These are phyloP conservation scores for Aplochiton taeniatus DNA, from an alignment of 2,797 vertebrate species.

Conservation along the genomic window DNA sequence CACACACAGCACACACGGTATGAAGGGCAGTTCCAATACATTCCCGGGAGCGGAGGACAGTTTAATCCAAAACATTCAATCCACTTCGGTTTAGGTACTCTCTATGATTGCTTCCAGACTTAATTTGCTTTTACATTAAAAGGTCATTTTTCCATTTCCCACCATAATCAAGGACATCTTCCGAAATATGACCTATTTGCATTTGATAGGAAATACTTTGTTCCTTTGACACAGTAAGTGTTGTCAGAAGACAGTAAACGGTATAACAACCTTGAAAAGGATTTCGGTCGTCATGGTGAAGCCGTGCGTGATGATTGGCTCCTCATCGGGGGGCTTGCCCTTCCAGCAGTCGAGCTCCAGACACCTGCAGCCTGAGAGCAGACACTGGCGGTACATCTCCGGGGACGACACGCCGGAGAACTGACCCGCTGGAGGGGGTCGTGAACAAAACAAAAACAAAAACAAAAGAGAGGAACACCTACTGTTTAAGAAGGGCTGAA, in stretches of 20 bases:
- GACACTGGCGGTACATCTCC: conserved; percentile 96
- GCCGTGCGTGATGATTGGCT: conserved; percentile 96
- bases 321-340: conserved; percentile 92
- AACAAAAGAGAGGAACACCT: neutral
- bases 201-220: no score
- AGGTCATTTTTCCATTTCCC: neutral
- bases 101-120: no score
- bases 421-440: conserved; percentile 85
- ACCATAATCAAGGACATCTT: neutral
- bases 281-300: conserved; percentile 99
- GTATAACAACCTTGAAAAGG: conserved; percentile 80
- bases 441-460: no score
- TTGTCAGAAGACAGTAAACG: no score
- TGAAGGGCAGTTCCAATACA: neutral
- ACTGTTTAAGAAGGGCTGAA: no score
- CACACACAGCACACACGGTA: neutral
- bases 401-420: conserved; percentile 94
- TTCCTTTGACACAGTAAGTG: no score
- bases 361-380: conserved; percentile 93
- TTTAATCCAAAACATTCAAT: no score
- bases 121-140: no score
- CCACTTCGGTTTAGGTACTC: no score
- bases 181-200: no score
- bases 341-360: conserved; percentile 99
- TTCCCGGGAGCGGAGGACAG: neutral